These are phyloP conservation scores for Sebastes trivittatus DNA, from an alignment of 2,797 vertebrate genomes.

Conservation along the genomic window DNA sequence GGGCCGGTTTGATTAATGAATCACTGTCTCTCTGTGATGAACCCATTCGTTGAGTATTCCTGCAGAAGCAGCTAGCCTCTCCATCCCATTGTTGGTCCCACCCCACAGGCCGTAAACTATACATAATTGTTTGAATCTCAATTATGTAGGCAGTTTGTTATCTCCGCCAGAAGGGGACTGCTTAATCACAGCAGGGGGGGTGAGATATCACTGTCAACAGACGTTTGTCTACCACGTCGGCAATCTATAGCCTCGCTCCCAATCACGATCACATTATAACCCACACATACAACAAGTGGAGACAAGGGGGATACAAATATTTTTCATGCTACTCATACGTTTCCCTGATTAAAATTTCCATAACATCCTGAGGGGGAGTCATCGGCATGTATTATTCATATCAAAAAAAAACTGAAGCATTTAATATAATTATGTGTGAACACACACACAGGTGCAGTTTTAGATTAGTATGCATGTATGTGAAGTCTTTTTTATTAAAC, in stretches of 20 bases:
- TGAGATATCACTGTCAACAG: constrained; percentile 63
- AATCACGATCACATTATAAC: constrained; percentile 61
- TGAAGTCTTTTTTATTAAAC: not conserved
- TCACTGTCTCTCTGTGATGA: constrained; percentile 31
- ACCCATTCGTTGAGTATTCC: constrained; percentile 24
- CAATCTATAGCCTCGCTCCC: constrained; percentile 59
- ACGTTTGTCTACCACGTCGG: constrained; percentile 50
- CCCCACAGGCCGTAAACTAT: constrained; percentile 46
- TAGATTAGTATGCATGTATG: constrained; percentile 21
- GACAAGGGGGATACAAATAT: constrained; percentile 38
- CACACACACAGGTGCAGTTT: constrained; percentile 27
- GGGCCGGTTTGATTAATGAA: constrained; percentile 52
- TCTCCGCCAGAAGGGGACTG: constrained; percentile 65
- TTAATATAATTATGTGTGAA: constrained; percentile 36
- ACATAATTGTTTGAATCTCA: constrained; percentile 67
- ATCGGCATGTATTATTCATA: constrained; percentile 70
- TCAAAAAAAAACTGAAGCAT: constrained; percentile 38
- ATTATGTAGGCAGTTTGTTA: constrained; percentile 67
- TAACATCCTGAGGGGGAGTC: constrained; percentile 48
- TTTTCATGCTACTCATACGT: constrained; percentile 54
- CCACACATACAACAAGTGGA: constrained; percentile 36
- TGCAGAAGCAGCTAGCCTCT: constrained; percentile 4
- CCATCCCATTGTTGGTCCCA: constrained; percentile 20
- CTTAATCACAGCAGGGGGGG: constrained; percentile 56
- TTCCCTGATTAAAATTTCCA: constrained; percentile 67